These are phyloP conservation scores for Poecilia latipinna DNA, from an alignment of 2,113 vertebrate species.

Conservation along the genomic window DNA sequence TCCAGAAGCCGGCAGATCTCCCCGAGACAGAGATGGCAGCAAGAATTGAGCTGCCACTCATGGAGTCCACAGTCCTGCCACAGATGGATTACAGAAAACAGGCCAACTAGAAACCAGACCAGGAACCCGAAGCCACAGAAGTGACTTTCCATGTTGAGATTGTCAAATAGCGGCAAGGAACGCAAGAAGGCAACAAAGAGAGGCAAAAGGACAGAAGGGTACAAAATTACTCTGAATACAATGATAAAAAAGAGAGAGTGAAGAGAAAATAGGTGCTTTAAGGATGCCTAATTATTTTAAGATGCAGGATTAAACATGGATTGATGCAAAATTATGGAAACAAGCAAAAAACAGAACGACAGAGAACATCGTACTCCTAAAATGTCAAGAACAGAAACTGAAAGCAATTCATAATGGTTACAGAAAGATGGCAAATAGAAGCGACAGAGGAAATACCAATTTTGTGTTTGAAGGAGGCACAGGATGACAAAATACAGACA, in stretches of 20 bases:
- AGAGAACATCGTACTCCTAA: not conserved
- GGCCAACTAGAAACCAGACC: not conserved
- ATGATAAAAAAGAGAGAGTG: not conserved
- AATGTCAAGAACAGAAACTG: not conserved
- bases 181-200: not conserved
- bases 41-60: constrained; percentile 2
- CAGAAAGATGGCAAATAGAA: not conserved
- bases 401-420: not conserved
- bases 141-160: constrained; percentile 2
- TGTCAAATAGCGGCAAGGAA: not conserved
- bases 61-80: not conserved
- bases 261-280: not conserved
- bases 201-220: not conserved
- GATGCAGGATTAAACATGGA: not conserved
- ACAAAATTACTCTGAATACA: not conserved
- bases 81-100: not conserved
- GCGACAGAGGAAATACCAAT: not conserved
- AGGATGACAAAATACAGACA: not conserved
- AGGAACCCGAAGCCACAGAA: not conserved
- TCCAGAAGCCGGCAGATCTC: constrained; percentile 19
- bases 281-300: not conserved
- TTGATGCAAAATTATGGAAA: not conserved
- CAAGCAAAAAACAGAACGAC: not conserved
- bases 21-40: constrained; percentile 11
- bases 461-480: not conserved